phyloP scores from a whole-genome alignment of 2,113 vertebrate genomes.

The Coptodon rendalli region DNA sequence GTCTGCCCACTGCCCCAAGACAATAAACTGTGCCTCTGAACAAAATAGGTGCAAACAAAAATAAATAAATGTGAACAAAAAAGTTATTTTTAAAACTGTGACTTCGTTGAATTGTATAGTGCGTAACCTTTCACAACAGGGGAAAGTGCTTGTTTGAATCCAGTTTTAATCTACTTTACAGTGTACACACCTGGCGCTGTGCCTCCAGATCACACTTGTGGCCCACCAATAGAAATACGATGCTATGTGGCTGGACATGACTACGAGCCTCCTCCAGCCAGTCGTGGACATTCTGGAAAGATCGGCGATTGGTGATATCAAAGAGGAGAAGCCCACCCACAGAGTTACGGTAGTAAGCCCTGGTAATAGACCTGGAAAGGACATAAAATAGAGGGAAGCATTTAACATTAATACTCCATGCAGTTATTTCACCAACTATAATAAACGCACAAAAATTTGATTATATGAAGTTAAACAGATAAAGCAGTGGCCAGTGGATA shows the following conservation, averaged over 20 bases:
- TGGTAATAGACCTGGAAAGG: slow-evolving; percentile 72
- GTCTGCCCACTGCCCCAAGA: not conserved
- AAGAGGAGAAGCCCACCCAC: slow-evolving; percentile 96
- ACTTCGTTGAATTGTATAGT: not conserved
- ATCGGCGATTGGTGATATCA: slow-evolving; percentile 97
- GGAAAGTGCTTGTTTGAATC: not conserved
- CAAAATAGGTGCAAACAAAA: not conserved
- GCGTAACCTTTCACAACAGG: not conserved
- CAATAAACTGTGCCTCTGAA: not conserved
- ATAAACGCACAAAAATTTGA: not conserved
- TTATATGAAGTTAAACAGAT: not conserved
- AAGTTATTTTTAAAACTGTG: not conserved
- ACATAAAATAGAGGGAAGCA: not conserved
- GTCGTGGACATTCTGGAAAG: slow-evolving; percentile 96
- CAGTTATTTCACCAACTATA: not conserved
- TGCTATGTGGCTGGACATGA: slow-evolving; percentile 95
- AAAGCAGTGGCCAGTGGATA: not conserved
- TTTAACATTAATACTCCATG: not conserved
- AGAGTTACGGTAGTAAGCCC: slow-evolving; percentile 82
- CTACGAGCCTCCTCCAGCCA: slow-evolving; percentile 89
- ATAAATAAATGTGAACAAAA: not conserved
- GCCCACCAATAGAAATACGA: slow-evolving; percentile 94
- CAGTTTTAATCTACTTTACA: not conserved
- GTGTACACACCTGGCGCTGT: slow-evolving; percentile 81
- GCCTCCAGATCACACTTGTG: slow-evolving; percentile 98